Evolutionary conservation across 2,797 vertebrate species (phyloP), one percentile per base, ranked within the genome.

Genomic region (Pangasius macronema): DNA sequence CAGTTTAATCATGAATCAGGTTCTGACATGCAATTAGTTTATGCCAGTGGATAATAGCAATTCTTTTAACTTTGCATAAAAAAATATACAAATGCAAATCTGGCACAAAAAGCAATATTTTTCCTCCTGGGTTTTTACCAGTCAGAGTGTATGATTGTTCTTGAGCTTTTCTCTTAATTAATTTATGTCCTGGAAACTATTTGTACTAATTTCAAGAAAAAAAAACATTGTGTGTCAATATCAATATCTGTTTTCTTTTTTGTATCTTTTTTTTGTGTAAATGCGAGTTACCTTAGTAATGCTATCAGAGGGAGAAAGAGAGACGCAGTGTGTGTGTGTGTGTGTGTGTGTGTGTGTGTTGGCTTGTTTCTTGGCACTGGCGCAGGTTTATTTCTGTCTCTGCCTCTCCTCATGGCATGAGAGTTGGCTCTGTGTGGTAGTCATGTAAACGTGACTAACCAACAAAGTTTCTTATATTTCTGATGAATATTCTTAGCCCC

Each of bases 381-480:
- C 42, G 42, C 63, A 82, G 63, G 88, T 91, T 91, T 91, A 90
- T 90, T 91, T 90, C 86, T 88, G 83, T 85, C 90, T 83, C 80
- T 89, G 86, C 88, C 88, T 88, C 90, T 89, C 86, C 85, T 87
- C 83, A 87, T 84, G 89, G 86, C 59, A 82, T n/a, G 85, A 83
- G 88, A 75, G 89, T 89, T 90, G 89, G 90, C 90, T 88, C 82
- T 42, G 81, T 81, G 84, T 89, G 67, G 82, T 88, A 82, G 85
- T 87, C 88, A 86, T 88, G 83, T 89, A 87, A 86, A 87, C 73
- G 82, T 87, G 82, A 79, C 86, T 84, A 85, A 89, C 85, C 81
- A 88, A 81, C 83, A 88, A 91, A 89, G 81, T 88, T 90, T 84
- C 80, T 72, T 81, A 83, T 72, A 82, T 83, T 72, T 85, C 77